Percentiles rank a stretch among this genome's conserved stretches.
These are phyloP conservation scores for Pachyramphus minor DNA, from an alignment of 2,113 vertebrate genomes.

Conservation along the genomic window DNA sequence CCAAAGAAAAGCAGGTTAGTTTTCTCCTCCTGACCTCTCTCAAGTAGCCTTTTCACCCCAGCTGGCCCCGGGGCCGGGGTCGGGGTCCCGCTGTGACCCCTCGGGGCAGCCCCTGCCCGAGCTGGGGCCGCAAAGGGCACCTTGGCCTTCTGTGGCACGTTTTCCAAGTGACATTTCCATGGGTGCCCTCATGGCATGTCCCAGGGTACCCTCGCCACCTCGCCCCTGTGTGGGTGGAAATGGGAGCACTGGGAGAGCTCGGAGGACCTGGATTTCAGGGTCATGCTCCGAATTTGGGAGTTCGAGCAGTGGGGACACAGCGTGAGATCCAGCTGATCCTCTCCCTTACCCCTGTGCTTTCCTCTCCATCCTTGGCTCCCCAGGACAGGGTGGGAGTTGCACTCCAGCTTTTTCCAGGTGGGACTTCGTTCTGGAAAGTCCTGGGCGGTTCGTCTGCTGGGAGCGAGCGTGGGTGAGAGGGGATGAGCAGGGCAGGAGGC, in stretches of 20 bases:
- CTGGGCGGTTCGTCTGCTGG: fast-evolving
- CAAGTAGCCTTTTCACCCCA: constrained; percentile 7
- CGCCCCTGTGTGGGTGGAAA: neutral
- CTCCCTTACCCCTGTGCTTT: neutral
- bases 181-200: neutral
- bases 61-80: neutral
- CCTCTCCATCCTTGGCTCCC: neutral
- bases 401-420: neutral
- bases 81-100: neutral
- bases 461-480: fast-evolving
- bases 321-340: neutral
- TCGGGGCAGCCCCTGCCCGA: fast-evolving
- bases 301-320: neutral
- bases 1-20: constrained; percentile 22
- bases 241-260: neutral
- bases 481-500: neutral
- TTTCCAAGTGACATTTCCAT: neutral
- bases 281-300: fast-evolving
- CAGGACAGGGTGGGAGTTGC: fast-evolving
- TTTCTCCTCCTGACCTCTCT: constrained; percentile 40
- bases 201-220: neutral
- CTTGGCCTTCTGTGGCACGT: neutral
- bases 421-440: neutral
- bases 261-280: fast-evolving
- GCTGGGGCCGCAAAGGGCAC: neutral